Conservation (phyloP, 2,888 invertebrate genomes). For the Yponomeuta sedellus region DNA sequence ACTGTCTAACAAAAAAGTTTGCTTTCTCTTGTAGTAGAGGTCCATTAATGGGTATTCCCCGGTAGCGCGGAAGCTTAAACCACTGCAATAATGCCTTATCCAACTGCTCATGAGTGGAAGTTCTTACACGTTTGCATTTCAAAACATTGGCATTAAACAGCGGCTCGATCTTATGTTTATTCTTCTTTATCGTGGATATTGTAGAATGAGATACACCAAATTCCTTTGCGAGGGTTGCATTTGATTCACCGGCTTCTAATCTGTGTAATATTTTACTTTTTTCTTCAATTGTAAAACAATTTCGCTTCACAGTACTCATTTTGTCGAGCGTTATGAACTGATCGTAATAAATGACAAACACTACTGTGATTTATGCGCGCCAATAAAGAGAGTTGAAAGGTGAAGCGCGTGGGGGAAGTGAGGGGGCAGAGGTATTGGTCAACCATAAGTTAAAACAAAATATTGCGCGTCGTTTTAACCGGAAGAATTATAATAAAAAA, state of each 20-base stretch:
- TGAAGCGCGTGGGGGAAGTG: too few species aligned
- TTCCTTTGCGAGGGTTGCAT: conserved; percentile 28
- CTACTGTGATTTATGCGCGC: too few species aligned
- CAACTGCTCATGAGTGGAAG: conserved; percentile 6
- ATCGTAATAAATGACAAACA: too few species aligned
- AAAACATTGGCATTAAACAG: conserved; percentile 29
- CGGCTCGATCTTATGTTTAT: conserved; percentile 27
- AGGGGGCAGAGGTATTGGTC: too few species aligned
- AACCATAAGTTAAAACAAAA: not conserved
- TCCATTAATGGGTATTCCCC: too few species aligned
- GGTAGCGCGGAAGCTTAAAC: too few species aligned
- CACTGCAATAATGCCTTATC: conserved; percentile 18
- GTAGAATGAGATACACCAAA: conserved; percentile 31
- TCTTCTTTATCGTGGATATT: conserved; percentile 30
- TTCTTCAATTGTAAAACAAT: too few species aligned
- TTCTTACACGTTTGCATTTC: conserved; percentile 21
- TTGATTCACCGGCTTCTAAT: conserved; percentile 30
- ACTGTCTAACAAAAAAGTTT: too few species aligned
- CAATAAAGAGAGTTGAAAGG: too few species aligned
- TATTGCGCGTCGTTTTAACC: conserved; percentile 20
- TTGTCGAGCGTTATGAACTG: too few species aligned
- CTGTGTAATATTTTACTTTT: conserved; percentile 26
- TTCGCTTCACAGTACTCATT: too few species aligned
- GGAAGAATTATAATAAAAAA: conserved; percentile 20
- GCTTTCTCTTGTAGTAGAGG: too few species aligned